Base-by-base conservation (phyloP, 1,140 invertebrate genomes). In the Grapholita molesta region DNA sequence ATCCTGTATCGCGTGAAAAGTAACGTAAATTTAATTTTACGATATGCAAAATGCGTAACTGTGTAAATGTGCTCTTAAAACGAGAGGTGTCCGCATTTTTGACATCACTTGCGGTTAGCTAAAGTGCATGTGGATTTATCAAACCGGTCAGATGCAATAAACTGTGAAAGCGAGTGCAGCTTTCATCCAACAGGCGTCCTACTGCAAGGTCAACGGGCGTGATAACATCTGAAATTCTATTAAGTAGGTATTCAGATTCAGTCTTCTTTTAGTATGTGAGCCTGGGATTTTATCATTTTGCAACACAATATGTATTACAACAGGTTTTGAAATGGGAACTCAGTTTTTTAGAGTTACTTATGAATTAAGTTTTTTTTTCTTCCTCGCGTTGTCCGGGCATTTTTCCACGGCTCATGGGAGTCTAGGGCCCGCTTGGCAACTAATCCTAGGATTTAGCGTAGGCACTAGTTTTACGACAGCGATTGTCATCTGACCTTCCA, bases 1-100 rank as follows among this genome's bases (percentile, higher is more conserved):
- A 48, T 8, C 8, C 15, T n/a, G 38, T 48, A 7, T n/a, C 42
- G 55, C 5, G 55, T 61, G 24, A 28, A 61, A 28, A 25, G 5
- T 24, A 15, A 28, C 11, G 25, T 61, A 61, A 61, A 61, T 61
- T 55, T 33, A 15, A 15, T 28, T 25, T 15, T 30, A 25, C 25
- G 55, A 61, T 61, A 32, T 28, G 55, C 25, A 25, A 61, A 61
- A 25, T 28, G 55, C 6, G 18, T 28, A 61, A 61, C 55, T 61
- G 55, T 28, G 55, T 61, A 61, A 55, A 61, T 15, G 55, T 25
- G 42, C 8, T 18, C 7, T 15, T 61, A 30, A 61, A 61, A 61
- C n/a, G 55, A 61, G 30, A 61, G 55, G 24, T 61, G 28, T 61
- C 55, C 55, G 55, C 55, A 61, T 61, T 32, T 61, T 61, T 61